Conservation (phyloP, 2,888 invertebrate species). For the Oligia fasciuncula region DNA sequence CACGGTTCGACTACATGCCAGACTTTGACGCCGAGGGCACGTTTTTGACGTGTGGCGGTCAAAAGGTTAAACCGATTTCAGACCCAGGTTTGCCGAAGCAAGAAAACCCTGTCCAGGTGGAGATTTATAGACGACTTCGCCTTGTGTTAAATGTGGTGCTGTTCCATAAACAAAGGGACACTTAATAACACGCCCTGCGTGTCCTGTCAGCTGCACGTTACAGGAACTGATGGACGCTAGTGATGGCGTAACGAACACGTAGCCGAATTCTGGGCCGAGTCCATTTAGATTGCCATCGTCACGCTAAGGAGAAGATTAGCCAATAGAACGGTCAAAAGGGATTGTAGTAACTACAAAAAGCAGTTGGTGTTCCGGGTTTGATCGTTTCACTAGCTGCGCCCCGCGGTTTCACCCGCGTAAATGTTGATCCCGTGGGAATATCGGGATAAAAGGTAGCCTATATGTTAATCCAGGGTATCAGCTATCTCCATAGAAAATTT, state of each 20-base stretch:
- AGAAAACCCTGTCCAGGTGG: neutral
- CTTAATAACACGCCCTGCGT: neutral
- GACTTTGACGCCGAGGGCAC: too few relatives aligned
- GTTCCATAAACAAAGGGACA: neutral
- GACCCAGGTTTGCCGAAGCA: too few relatives aligned
- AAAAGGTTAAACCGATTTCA: too few relatives aligned
- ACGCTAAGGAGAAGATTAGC: neutral
- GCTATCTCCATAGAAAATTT: too few relatives aligned
- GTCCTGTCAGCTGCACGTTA: too few relatives aligned
- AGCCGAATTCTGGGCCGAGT: neutral
- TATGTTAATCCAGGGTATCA: too few relatives aligned
- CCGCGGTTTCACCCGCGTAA: too few relatives aligned
- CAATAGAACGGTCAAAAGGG: neutral
- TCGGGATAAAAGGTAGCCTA: too few relatives aligned
- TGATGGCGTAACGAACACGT: neutral
- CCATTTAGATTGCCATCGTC: neutral
- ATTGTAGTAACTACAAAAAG: neutral
- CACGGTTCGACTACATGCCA: too few relatives aligned
- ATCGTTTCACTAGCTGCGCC: too few relatives aligned
- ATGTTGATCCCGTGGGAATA: too few relatives aligned
- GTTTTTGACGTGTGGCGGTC: too few relatives aligned
- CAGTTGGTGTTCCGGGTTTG: neutral
- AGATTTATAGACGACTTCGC: neutral
- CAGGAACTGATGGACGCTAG: neutral
- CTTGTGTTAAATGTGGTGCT: neutral